phyloP scores from a whole-genome alignment of 2,797 vertebrate species.

The Myotis vivesi region DNA sequence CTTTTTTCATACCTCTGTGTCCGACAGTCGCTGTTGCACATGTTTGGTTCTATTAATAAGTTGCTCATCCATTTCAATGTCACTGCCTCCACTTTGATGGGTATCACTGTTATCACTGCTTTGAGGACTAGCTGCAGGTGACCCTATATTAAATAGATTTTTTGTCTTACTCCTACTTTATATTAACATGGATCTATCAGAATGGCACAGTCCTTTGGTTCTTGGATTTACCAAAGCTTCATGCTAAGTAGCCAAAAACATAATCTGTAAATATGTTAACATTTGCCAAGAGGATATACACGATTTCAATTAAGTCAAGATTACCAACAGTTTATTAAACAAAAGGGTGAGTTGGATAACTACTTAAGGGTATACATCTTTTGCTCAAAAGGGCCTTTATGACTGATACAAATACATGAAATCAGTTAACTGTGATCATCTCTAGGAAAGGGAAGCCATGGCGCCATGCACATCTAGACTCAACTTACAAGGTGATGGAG shows the following conservation, averaged over 20 bases:
- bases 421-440: constrained; percentile 23
- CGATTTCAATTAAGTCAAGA: constrained; percentile 51
- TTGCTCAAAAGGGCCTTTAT: constrained; percentile 43
- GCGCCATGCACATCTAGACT: constrained; percentile 68
- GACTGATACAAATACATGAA: constrained; percentile 16
- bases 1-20: constrained; percentile 91
- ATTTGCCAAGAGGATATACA: background rate
- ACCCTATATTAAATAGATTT: constrained; percentile 87
- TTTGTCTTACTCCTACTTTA: constrained; percentile 59
- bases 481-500: constrained; percentile 88
- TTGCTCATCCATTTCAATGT: constrained; percentile 99
- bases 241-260: constrained; percentile 53
- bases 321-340: constrained; percentile 31
- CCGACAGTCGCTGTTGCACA: constrained; percentile 94
- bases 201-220: constrained; percentile 44
- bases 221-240: constrained; percentile 31
- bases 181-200: constrained; percentile 49
- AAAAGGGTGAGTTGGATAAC: background rate
- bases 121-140: constrained; percentile 96
- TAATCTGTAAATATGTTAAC: background rate
- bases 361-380: background rate
- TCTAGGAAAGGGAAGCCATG: constrained; percentile 18
- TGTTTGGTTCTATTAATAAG: constrained; percentile 94
- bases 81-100: constrained; percentile 96
- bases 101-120: constrained; percentile 99